Evolutionary conservation across 2,888 invertebrate genomes (phyloP).

Genomic region (Aporophyla lueneburgensis): DNA sequence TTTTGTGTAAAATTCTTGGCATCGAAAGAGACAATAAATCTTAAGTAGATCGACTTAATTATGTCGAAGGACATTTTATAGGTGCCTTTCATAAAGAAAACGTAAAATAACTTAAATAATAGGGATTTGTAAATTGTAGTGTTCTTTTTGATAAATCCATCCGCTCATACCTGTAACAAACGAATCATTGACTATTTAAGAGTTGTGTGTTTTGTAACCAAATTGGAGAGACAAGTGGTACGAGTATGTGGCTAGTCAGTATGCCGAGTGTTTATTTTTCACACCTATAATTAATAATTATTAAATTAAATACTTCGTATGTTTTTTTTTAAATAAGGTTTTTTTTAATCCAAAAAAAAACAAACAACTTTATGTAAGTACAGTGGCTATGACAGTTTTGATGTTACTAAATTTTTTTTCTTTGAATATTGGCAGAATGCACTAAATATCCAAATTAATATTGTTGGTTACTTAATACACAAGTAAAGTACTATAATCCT

Average conservation of each 20-base stretch:
- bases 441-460: conserved; percentile 41
- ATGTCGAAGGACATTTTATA: conserved; percentile 87
- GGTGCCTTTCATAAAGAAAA: conserved; percentile 89
- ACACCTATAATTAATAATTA: conserved; percentile 19
- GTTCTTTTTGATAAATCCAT: conserved; percentile 86
- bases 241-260: conserved; percentile 54
- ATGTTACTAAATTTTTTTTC: neutral
- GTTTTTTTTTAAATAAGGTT: neutral
- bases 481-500: conserved; percentile 61
- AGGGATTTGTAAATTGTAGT: conserved; percentile 86
- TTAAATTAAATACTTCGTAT: conserved; percentile 2
- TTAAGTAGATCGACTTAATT: conserved; percentile 79
- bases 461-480: conserved; percentile 73
- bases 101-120: conserved; percentile 80
- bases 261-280: conserved; percentile 33
- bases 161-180: conserved; percentile 81
- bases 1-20: conserved; percentile 66
- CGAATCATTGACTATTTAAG: conserved; percentile 71
- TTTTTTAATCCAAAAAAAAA: neutral
- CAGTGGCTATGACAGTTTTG: neutral
- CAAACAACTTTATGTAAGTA: neutral
- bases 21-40: conserved; percentile 82
- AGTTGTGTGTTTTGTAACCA: conserved; percentile 61
- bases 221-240: conserved; percentile 38
- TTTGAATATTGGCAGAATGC: conserved; percentile 1